Percentiles rank a stretch among this genome's conserved stretches.
Evolutionary conservation across 2,113 vertebrate genomes (phyloP).

Genomic region (Ageneiosus marmoratus): DNA sequence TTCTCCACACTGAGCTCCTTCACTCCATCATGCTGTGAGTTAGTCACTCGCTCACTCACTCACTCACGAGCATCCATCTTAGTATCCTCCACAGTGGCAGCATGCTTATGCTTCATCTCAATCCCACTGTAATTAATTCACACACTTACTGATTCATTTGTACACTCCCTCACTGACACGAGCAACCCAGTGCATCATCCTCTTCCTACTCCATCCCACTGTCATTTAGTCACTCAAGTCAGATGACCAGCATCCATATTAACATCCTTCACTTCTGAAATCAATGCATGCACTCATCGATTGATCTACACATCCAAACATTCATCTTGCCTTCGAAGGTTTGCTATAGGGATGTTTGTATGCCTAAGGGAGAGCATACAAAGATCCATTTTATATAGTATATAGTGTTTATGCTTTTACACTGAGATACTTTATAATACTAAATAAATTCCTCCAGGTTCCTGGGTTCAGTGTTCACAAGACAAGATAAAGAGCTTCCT

Average conservation of each 20-base stretch:
- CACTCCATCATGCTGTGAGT: constrained; percentile 12
- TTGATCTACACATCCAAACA: not conserved
- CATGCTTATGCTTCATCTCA: constrained; percentile 11
- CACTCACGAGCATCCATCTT: constrained; percentile 41
- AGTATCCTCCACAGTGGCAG: constrained; percentile 30
- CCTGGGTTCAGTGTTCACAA: not conserved
- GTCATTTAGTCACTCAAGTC: constrained; percentile 27
- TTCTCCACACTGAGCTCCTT: not conserved
- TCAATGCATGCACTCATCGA: constrained; percentile 1
- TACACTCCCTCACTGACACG: constrained; percentile 13
- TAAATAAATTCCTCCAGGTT: not conserved
- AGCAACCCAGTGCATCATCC: not conserved
- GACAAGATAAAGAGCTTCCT: not conserved
- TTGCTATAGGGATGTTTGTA: not conserved
- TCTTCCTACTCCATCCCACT: constrained; percentile 1
- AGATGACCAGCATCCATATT: constrained; percentile 23
- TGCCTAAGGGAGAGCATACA: too few species aligned
- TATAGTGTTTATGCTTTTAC: not conserved
- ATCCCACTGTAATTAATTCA: constrained; percentile 35
- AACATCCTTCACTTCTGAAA: not conserved
- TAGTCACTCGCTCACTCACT: constrained; percentile 21
- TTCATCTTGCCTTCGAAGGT: not conserved
- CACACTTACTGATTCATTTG: constrained; percentile 38
- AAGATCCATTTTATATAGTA: not conserved
- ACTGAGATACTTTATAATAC: not conserved